Base-by-base conservation (phyloP, 2,113 vertebrate genomes). In the Dipodomys spectabilis region DNA sequence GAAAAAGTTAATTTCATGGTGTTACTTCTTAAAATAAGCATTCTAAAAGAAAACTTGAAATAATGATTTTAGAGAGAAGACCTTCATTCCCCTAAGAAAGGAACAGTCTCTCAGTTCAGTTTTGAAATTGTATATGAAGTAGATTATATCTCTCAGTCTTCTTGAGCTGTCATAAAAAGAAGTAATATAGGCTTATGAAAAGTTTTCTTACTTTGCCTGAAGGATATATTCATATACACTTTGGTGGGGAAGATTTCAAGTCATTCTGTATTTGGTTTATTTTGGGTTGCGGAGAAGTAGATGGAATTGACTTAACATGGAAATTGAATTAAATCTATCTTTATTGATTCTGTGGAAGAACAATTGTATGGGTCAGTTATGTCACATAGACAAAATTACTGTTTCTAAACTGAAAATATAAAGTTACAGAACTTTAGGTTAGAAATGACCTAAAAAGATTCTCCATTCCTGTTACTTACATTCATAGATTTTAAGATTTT, bases 101-200 rank as follows among this genome's bases (percentile, higher is more conserved):
- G 62, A 78, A 88, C 90, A 35, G 57, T 75, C 67, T 96, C 68
- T 78, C 84, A 64, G 45, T 35, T 77, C 4, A 15, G 64, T 81
- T 28, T 44, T 87, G 74, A 95, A 88, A 93, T 82, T 88, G 32
- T 78, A 23, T 39, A 86, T 93, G 73, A 91, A 86, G 92, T 82
- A 22, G 23, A 72, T 92, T 92, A 18, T 71, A 87, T 87, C 32
- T 90, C 49, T 30, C 67, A 28, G 32, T 60, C 79, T 74, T 92
- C 60, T 57, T 62, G 57, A 73, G 25, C 77, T 82, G 16, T 72
- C 67, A 62, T 25, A 72, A 92, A 67, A 87, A 87, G 87, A 71
- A 92, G 65, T 60, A 91, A 93, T 84, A 62, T 77, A 90, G n/a
- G 69, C 81, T 95, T 86, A 90, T 62, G 32, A 88, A 87, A 90